Base-by-base conservation (phyloP, 92 coral and sea anemone species). In the Nematostella vectensis region DNA sequence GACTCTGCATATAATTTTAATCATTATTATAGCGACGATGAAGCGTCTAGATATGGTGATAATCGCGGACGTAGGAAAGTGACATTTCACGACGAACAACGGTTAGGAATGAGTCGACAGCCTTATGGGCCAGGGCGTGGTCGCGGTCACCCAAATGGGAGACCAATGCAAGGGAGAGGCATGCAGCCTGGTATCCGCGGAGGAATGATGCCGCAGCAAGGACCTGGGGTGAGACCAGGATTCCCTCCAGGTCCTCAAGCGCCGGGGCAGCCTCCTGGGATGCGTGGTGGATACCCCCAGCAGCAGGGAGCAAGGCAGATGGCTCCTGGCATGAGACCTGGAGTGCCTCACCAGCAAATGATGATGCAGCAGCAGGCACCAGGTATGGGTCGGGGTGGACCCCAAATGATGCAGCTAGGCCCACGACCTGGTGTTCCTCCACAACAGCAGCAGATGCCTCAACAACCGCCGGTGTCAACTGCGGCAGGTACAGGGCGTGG, bases 1-100 rank as follows among this genome's bases (percentile, higher is more conserved):
- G 71, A 69, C 8, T 54, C 80, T 0, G 89, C 93, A 8, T 78
- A 85, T 3, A 88, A 83, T 10, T 79, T 82, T 6, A 86, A 81
- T 15, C 67, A 61, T 26, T 83, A 75, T 54, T 74, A 69, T 22
- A 87, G 89, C 58, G 85, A 88, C 43, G 96, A 79, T 61, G 99
- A 87, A 45, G 63, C 63, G n/a, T 38, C 63, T 28, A 55, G 72
- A 8, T 68, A 68, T 62, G 76, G 82, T 17, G 71, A 71, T 45
- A 62, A 74, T 11, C 58, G 74, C 36, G 82, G 82, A 4, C 64
- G 69, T 17, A 56, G 82, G 52, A 68, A 72, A 61, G 82, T 71
- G 18, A 50, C 70, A 19, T 59, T 72, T 20, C 76, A 61, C 38
- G 72, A 66, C 47, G 72, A 66, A 23, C 43, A 31, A 22, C 29